Conservation (phyloP, 2,113 vertebrate genomes). For the Pagrus major region DNA sequence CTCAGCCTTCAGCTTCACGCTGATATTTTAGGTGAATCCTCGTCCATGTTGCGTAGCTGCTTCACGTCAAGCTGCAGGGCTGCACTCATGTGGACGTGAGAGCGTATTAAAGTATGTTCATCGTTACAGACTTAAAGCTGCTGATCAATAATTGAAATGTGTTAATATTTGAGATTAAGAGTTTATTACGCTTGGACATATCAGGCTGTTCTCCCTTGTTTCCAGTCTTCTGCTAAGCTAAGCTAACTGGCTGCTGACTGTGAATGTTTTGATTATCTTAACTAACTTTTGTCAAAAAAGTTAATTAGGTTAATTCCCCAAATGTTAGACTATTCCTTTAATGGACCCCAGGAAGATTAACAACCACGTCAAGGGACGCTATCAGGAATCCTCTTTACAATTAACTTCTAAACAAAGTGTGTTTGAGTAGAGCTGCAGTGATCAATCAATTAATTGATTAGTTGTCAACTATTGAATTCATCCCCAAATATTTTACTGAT, state of each 20-base stretch:
- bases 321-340: neutral
- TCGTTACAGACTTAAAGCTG: neutral
- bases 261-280: neutral
- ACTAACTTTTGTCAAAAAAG: neutral
- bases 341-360: neutral
- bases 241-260: neutral
- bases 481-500: too few species aligned
- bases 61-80: neutral
- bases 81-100: neutral
- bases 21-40: conserved; percentile 10
- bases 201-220: neutral
- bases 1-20: neutral
- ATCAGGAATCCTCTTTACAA: neutral
- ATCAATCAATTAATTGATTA: too few species aligned
- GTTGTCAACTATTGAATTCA: too few species aligned
- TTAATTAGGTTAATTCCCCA: neutral
- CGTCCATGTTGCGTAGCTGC: neutral
- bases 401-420: too few species aligned
- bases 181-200: neutral
- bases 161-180: neutral
- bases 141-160: neutral
- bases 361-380: neutral
- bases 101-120: neutral
- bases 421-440: too few species aligned
- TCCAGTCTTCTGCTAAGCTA: conserved; percentile 2